Evolutionary conservation across 2,797 vertebrate species (phyloP).

Genomic region (Sebastes kiyomatsui): DNA sequence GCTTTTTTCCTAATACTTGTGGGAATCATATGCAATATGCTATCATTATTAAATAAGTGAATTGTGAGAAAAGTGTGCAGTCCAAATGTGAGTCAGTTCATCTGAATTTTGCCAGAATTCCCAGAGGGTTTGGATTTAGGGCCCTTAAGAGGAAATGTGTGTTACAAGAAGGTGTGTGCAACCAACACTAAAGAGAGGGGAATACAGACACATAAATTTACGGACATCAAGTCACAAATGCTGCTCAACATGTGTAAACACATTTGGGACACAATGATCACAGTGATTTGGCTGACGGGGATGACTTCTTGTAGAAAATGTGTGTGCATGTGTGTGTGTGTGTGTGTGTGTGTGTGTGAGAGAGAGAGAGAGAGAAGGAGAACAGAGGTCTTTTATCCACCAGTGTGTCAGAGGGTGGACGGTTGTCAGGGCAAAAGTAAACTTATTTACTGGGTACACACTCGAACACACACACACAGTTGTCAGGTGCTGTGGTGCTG

Average conservation of each 20-base stretch:
- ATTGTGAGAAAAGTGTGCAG: neutral
- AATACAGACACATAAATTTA: neutral
- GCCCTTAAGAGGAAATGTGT: neutral
- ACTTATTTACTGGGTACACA: conserved; percentile 43
- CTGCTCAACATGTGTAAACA: neutral
- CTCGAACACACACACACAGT: neutral
- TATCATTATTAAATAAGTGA: neutral
- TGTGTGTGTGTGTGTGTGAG: neutral
- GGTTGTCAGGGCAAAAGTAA: conserved; percentile 51
- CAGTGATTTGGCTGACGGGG: conserved; percentile 11
- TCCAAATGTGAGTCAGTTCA: conserved; percentile 34
- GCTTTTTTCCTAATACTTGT: neutral
- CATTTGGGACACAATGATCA: neutral
- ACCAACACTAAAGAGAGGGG: neutral
- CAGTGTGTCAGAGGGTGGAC: conserved; percentile 32
- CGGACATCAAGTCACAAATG: neutral
- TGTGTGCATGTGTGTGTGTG: neutral
- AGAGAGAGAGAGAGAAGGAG: conserved; percentile 1
- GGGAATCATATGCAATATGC: neutral
- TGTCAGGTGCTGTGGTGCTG: neutral
- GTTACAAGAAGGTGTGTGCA: neutral
- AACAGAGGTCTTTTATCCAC: conserved; percentile 48
- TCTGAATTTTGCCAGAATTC: conserved; percentile 24
- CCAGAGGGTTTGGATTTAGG: neutral
- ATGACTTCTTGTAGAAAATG: neutral